phyloP scores from a whole-genome alignment of 2,113 vertebrate species.

The Delphinapterus leucas region DNA sequence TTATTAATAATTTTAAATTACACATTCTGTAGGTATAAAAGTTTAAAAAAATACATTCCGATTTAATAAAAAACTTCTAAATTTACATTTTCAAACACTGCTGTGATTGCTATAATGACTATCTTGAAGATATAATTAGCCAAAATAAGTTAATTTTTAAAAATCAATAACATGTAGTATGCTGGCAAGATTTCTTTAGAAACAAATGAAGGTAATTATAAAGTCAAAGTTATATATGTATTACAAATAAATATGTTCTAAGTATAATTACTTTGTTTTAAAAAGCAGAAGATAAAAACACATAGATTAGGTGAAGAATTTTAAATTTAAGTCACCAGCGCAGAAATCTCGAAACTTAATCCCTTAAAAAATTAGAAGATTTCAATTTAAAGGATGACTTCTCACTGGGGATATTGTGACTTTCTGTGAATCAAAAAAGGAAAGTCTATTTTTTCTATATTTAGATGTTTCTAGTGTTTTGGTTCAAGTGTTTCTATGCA shows the following conservation, averaged over 20 bases:
- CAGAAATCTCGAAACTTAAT: conserved; percentile 18
- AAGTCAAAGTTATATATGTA: conserved; percentile 56
- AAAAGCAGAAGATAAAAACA: conserved; percentile 68
- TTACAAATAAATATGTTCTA: conserved; percentile 81
- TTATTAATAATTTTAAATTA: conserved; percentile 81
- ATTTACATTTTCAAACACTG: conserved; percentile 81
- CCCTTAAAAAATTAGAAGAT: background rate
- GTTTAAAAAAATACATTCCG: conserved; percentile 79
- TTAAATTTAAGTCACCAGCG: conserved; percentile 22
- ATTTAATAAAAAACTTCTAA: conserved; percentile 81
- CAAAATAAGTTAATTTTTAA: conserved; percentile 82
- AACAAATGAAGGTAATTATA: conserved; percentile 60
- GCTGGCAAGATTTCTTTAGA: conserved; percentile 75
- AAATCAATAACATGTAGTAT: conserved; percentile 70
- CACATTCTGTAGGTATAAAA: conserved; percentile 80
- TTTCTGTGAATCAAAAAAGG: background rate
- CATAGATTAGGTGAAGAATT: conserved; percentile 34
- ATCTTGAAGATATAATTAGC: conserved; percentile 62
- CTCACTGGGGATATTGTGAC: conserved; percentile 1
- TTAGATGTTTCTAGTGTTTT: conserved; percentile 48
- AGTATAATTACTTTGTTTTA: conserved; percentile 24
- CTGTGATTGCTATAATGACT: conserved; percentile 66
- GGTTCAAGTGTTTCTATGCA: conserved; percentile 50
- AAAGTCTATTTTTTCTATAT: conserved; percentile 57
- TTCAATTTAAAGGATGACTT: conserved; percentile 40